Conservation (phyloP, 2,797 vertebrate genomes). For the Cyclopterus lumpus region DNA sequence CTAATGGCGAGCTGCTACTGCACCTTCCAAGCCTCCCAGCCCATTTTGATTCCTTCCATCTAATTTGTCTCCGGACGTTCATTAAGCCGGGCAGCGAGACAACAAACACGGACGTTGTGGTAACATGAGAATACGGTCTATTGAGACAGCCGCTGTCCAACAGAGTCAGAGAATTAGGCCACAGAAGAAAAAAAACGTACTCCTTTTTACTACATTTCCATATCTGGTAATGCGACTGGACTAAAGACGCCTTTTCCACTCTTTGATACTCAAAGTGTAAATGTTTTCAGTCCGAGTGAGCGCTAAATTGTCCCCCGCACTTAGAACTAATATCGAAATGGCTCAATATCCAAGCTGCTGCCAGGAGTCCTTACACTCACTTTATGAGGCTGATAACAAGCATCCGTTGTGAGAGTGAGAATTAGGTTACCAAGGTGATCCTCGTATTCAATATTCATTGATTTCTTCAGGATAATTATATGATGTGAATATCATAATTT, state of each 20-base stretch:
- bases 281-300: conserved; percentile 2
- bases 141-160: conserved; percentile 60
- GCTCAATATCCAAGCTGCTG: not conserved
- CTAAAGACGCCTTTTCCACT: conserved; percentile 23
- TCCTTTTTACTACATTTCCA: conserved; percentile 29
- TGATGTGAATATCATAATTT: conserved; percentile 13
- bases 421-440: not conserved
- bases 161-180: conserved; percentile 52
- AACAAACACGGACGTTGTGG: conserved; percentile 50
- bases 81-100: conserved; percentile 66
- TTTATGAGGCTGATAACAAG: not conserved
- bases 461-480: not conserved
- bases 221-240: conserved; percentile 23
- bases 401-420: not conserved
- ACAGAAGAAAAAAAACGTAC: conserved; percentile 28
- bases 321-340: conserved; percentile 18
- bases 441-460: conserved; percentile 4
- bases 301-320: conserved; percentile 11
- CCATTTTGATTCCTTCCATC: conserved; percentile 60
- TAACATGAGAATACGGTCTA: conserved; percentile 66
- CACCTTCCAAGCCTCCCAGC: conserved; percentile 48
- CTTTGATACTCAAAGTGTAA: not conserved
- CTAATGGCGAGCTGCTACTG: conserved; percentile 57
- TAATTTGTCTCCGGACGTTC: conserved; percentile 74
- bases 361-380: conserved; percentile 16